Base-by-base conservation (phyloP, 2,797 vertebrate species). In the Cetoscarus ocellatus region DNA sequence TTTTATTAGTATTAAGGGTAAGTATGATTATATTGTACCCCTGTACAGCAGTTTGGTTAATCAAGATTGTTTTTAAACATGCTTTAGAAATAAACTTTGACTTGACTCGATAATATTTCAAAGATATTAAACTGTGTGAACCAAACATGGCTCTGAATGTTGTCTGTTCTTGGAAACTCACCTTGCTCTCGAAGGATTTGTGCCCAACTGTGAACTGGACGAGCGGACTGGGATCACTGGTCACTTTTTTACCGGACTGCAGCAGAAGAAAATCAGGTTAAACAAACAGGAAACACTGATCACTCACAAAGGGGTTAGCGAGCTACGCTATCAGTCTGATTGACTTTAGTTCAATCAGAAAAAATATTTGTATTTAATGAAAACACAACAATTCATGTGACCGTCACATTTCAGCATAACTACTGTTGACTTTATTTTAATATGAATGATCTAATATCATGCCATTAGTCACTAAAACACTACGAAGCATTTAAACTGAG, bases 171-270 rank as follows among this genome's bases (percentile, higher is more conserved):
- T 1, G 7, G 17, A 13, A 12, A 36, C 94, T 94, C 84, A 99
- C 98, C 97, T 99, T 99, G 91, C 98, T 99, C 36, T 98, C 95
- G 2, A 86, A 93, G 2, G 94, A 94, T 60, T 92, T 96, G 90
- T 97, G 96, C 74, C 97, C 98, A 48, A 99, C 94, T 10, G 87
- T 97, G 88, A 99, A 96, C 84, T 96, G 94, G 84, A 99, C 97
- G 10, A 95, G 94, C 0, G 98, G 97, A 80, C 93, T 98, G 60
- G 98, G 98, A 55, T 95, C 96, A 74, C 96, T 98, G 91, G 93
- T 97, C 76, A 98, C 93, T 80, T 98, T 99, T 91, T 98, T 99
- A 73, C 95, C 96, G 7, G 96, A 96, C 98, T 99, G 91, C 17
- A 91, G 78, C 79, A 47, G 43, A 69, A 62, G 34, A 6, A 61